These are phyloP conservation scores for Pocillopora verrucosa DNA, from an alignment of 64 coral and sea anemone species.

Conservation along the genomic window DNA sequence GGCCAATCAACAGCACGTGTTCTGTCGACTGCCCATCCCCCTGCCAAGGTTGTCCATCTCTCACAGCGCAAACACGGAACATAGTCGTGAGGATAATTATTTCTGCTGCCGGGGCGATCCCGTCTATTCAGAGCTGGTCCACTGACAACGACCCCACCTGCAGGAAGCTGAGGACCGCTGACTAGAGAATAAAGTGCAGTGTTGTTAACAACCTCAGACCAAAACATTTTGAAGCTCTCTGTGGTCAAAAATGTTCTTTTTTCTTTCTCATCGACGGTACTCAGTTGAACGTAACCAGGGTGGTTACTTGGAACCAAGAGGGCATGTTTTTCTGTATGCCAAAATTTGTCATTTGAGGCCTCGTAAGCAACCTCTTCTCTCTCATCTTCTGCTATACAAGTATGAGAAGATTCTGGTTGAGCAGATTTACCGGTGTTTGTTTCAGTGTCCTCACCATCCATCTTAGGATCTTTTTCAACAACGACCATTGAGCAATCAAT, in stretches of 20 bases:
- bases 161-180: slow-evolving; percentile 38
- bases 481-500: slow-evolving; percentile 37
- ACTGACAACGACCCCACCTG: slow-evolving; percentile 23
- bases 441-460: no score
- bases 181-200: slow-evolving; percentile 51
- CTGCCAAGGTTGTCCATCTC: slow-evolving; percentile 31
- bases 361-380: neutral
- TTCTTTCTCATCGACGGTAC: slow-evolving; percentile 3
- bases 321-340: neutral
- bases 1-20: slow-evolving; percentile 31
- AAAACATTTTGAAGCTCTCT: slow-evolving; percentile 45
- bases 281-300: slow-evolving; percentile 41
- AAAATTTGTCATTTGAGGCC: neutral
- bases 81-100: slow-evolving; percentile 45
- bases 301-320: slow-evolving; percentile 13
- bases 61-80: slow-evolving; percentile 47
- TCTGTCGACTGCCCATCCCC: slow-evolving; percentile 9
- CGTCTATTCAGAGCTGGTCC: slow-evolving; percentile 49
- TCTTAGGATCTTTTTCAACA: neutral
- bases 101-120: slow-evolving; percentile 32
- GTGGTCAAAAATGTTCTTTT: slow-evolving; percentile 17
- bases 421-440: neutral
- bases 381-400: neutral
- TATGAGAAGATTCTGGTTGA: neutral
- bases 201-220: slow-evolving; percentile 36